Evolutionary conservation across 2,113 vertebrate species (phyloP).

Genomic region (Hystrix brachyura): DNA sequence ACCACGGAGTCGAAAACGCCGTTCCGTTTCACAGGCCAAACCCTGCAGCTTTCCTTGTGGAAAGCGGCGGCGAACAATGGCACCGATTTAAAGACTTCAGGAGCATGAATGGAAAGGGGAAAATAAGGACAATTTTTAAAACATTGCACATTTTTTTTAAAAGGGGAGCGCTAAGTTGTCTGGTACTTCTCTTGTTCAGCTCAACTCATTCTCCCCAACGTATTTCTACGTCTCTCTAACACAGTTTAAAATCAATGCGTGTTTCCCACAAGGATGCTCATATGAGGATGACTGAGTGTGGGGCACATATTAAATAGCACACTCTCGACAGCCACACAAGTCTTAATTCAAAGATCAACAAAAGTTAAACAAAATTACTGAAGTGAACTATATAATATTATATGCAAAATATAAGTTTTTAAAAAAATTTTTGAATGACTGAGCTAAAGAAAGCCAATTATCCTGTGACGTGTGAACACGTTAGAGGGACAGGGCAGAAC

Average conservation of each 20-base stretch:
- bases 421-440: slow-evolving; percentile 56
- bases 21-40: slow-evolving; percentile 55
- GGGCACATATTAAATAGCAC: not conserved
- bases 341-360: slow-evolving; percentile 13
- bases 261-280: not conserved
- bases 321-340: not conserved
- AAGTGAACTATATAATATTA: slow-evolving; percentile 23
- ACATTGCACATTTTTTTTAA: not conserved
- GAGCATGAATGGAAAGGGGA: slow-evolving; percentile 36
- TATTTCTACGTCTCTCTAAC: not conserved
- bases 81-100: slow-evolving; percentile 46
- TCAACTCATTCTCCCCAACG: not conserved
- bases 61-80: slow-evolving; percentile 66
- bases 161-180: not conserved
- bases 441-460: slow-evolving; percentile 60
- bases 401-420: not conserved
- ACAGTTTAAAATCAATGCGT: not conserved
- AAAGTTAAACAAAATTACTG: slow-evolving; percentile 9
- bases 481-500: not conserved
- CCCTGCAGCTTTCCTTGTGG: slow-evolving; percentile 34
- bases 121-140: not conserved
- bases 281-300: not conserved
- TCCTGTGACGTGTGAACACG: slow-evolving; percentile 65
- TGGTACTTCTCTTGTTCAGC: not conserved
- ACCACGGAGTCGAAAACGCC: not conserved